Conservation (phyloP, 2,888 invertebrate genomes). For the Chrysolina americana region DNA sequence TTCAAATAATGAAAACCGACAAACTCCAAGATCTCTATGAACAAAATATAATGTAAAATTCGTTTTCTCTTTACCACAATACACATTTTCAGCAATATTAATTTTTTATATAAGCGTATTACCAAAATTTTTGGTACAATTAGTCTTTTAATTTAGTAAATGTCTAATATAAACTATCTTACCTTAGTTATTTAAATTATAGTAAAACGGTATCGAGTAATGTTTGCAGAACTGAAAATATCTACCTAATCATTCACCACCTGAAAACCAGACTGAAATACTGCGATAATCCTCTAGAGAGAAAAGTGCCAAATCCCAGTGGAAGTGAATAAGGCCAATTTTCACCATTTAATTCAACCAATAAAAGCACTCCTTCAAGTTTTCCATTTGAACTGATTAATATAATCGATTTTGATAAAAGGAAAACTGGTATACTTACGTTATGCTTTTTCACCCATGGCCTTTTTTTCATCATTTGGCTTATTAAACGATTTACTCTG, state of each 20-base stretch:
- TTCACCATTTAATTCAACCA: neutral
- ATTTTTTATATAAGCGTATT: conserved; percentile 60
- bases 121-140: conserved; percentile 60
- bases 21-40: conserved; percentile 4
- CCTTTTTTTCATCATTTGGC: too few species aligned
- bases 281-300: neutral
- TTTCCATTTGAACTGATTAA: too few species aligned
- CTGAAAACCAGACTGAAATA: conserved; percentile 14
- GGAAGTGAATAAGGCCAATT: neutral
- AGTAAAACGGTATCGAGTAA: conserved; percentile 35
- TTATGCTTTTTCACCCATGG: too few species aligned
- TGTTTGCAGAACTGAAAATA: conserved; percentile 22
- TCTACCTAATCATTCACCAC: conserved; percentile 15
- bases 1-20: neutral
- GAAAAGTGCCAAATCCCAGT: neutral
- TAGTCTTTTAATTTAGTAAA: conserved; percentile 58
- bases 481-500: too few species aligned
- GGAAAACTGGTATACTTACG: too few species aligned
- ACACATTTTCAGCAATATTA: conserved; percentile 53
- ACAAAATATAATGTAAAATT: conserved; percentile 4
- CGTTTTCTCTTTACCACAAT: conserved; percentile 41
- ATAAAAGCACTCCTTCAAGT: neutral
- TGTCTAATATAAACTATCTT: conserved; percentile 43
- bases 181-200: conserved; percentile 37
- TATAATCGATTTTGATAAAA: too few species aligned